Evolutionary conservation across 2,888 invertebrate species (phyloP).

Genomic region (Caenorhabditis zanzibari): DNA sequence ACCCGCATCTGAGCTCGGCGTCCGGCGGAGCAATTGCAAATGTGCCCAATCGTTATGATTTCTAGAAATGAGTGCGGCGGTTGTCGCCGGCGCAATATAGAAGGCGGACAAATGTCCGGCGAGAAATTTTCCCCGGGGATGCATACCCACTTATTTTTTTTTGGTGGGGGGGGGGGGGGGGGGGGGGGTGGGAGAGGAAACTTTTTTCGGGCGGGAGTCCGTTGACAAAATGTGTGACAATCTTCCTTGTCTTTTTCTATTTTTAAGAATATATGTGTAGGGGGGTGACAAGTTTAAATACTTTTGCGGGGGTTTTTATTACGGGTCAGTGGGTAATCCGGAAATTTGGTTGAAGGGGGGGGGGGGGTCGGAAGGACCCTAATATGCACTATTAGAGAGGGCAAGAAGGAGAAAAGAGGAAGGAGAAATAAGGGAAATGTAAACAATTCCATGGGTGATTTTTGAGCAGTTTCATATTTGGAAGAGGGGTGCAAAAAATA

Average conservation of each 20-base stretch:
- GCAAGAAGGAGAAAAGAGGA: too few relatives aligned
- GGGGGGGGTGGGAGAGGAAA: too few relatives aligned
- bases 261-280: constrained; percentile 11
- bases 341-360: neutral
- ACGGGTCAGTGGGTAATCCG: constrained; percentile 35
- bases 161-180: neutral
- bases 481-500: too few relatives aligned
- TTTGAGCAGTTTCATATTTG: too few relatives aligned
- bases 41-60: constrained; percentile 62
- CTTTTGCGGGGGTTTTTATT: constrained; percentile 2
- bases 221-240: constrained; percentile 16
- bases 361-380: neutral
- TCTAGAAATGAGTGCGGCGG: constrained; percentile 57
- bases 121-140: constrained; percentile 69
- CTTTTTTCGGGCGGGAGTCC: constrained; percentile 2
- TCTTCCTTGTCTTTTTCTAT: constrained; percentile 23
- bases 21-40: constrained; percentile 48
- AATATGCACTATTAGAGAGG: too few relatives aligned
- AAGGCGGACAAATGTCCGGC: constrained; percentile 68
- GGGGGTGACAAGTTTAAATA: constrained; percentile 17
- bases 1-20: constrained; percentile 33
- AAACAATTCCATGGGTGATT: neutral
- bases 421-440: neutral
- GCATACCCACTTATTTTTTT: constrained; percentile 28
- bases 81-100: constrained; percentile 60